Evolutionary conservation across 1,140 invertebrate species (phyloP).

Genomic region (Aphaenogaster rudis): DNA sequence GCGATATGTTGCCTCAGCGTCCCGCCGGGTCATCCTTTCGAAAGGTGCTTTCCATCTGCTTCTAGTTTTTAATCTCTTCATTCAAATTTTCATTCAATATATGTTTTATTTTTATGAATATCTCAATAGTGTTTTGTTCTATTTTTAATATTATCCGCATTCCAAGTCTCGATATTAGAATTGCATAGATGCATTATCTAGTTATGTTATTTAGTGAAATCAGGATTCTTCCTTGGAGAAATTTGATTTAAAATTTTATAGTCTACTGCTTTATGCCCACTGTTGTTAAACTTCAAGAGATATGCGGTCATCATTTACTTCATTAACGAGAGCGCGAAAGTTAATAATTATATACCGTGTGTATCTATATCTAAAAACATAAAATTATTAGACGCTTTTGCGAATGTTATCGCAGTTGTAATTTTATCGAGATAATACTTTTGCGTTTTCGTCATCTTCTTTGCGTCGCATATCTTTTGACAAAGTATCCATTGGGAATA

Average conservation of each 20-base stretch:
- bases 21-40: constrained; percentile 35
- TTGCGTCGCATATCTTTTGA: neutral
- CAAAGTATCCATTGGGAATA: neutral
- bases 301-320: neutral
- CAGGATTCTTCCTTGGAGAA: neutral
- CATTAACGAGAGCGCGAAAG: neutral
- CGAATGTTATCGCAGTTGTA: neutral
- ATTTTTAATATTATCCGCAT: neutral
- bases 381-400: neutral
- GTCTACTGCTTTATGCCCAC: neutral
- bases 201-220: neutral
- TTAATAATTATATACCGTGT: neutral
- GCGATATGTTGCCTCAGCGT: constrained; percentile 38
- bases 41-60: constrained; percentile 35
- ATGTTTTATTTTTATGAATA: neutral
- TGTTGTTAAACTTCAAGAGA: constrained; percentile 4
- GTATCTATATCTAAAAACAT: neutral
- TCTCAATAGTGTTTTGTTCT: neutral
- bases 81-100: neutral
- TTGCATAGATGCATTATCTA: neutral
- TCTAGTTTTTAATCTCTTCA: neutral
- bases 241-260: constrained; percentile 2
- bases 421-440: constrained; percentile 8
- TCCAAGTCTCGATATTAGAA: neutral
- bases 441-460: constrained; percentile 2